Percentiles rank a stretch among this genome's conserved stretches.
Evolutionary conservation across 2,113 vertebrate genomes (phyloP).

Genomic region (Dunckerocampus dactyliophorus): DNA sequence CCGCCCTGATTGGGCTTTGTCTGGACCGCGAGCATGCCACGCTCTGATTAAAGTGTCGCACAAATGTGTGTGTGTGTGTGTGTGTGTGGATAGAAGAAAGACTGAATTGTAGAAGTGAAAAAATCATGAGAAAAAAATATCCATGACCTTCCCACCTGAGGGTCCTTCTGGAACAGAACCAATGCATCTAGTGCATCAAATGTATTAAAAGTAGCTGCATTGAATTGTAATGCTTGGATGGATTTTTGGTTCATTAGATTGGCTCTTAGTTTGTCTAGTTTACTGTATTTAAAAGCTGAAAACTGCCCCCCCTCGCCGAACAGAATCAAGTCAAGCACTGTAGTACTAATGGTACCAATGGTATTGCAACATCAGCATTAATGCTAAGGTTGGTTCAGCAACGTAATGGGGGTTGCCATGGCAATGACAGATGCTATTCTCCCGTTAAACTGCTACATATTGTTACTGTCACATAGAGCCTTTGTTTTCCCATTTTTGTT

Average conservation of each 20-base stretch:
- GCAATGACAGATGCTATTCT: background rate
- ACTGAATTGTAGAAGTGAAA: constrained; percentile 11
- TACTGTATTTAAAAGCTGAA: no score
- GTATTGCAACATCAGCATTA: no score
- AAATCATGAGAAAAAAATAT: constrained; percentile 21
- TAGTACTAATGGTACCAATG: no score
- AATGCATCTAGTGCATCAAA: constrained; percentile 29
- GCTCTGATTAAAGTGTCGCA: constrained; percentile 75
- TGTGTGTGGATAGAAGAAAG: constrained; percentile 24
- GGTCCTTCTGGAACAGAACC: constrained; percentile 27
- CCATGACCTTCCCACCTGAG: constrained; percentile 55
- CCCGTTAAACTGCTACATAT: background rate
- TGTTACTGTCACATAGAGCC: no score
- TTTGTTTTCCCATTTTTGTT: background rate
- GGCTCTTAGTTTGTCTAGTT: no score
- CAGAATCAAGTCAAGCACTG: no score
- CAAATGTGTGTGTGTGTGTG: constrained; percentile 38
- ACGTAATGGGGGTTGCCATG: background rate
- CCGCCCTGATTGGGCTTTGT: constrained; percentile 75
- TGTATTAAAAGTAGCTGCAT: background rate
- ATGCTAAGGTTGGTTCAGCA: no score
- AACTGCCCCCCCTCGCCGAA: no score
- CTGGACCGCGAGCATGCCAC: constrained; percentile 65
- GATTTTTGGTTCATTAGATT: no score
- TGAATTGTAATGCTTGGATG: no score